These are phyloP conservation scores for Heterodera carotae DNA, from an alignment of 1,140 invertebrate species.

Conservation along the genomic window DNA sequence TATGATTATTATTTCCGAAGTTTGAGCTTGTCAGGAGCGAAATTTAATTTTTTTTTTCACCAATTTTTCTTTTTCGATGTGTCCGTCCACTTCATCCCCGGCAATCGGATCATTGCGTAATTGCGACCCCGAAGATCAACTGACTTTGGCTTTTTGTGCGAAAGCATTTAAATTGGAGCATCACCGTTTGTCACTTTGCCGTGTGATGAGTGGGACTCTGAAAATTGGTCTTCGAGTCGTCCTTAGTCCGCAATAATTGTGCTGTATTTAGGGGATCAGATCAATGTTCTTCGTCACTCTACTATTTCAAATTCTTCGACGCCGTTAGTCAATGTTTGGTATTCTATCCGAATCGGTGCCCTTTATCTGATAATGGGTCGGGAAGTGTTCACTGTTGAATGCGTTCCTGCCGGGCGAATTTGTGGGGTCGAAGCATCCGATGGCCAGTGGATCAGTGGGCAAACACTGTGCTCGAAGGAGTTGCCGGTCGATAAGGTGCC, in stretches of 20 bases:
- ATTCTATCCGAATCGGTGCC: constrained; percentile 71
- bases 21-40: no score
- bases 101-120: constrained; percentile 8
- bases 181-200: constrained; percentile 51
- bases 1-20: background rate
- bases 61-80: background rate
- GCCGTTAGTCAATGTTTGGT: background rate
- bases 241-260: background rate
- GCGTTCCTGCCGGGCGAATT: constrained; percentile 84
- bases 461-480: constrained; percentile 36
- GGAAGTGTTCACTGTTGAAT: constrained; percentile 79
- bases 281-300: background rate
- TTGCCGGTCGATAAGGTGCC: constrained; percentile 30
- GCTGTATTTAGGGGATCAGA: constrained; percentile 1
- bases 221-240: constrained; percentile 24
- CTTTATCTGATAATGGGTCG: constrained; percentile 90
- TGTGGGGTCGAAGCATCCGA: constrained; percentile 78
- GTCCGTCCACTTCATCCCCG: background rate
- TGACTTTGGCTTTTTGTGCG: constrained; percentile 39
- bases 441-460: constrained; percentile 66
- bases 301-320: background rate
- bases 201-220: constrained; percentile 56
- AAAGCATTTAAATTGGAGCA: constrained; percentile 50
- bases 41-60: no score
- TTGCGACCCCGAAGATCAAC: constrained; percentile 33